These are phyloP conservation scores for Nemapogon koenigi DNA, from an alignment of 2,888 invertebrate species.

Conservation along the genomic window DNA sequence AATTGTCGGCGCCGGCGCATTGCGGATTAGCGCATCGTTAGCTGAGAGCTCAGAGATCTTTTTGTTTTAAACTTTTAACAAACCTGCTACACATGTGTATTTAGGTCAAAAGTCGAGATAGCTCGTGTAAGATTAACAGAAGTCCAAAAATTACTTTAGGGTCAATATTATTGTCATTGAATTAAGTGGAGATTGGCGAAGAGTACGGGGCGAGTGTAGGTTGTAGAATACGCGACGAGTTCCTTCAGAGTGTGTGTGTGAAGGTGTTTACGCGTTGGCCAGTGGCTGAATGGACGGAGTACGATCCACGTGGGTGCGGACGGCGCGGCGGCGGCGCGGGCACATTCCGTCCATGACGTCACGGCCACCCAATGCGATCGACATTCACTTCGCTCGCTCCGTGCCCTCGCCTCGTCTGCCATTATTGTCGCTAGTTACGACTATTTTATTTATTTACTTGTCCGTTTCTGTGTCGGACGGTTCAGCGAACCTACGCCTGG, in stretches of 20 bases:
- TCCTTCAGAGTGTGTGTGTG: too few species aligned
- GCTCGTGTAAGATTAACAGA: too few species aligned
- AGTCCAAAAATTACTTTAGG: too few species aligned
- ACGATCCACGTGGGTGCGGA: constrained; percentile 41
- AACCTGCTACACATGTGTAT: too few species aligned
- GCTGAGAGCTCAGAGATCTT: too few species aligned
- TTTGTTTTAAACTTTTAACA: too few species aligned
- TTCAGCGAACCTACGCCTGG: constrained; percentile 26
- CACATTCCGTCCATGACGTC: constrained; percentile 63
- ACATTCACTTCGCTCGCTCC: constrained; percentile 45
- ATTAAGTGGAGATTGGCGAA: too few species aligned
- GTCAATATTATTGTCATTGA: too few species aligned
- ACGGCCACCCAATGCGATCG: constrained; percentile 60
- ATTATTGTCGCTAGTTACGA: constrained; percentile 39
- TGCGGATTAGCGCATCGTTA: constrained; percentile 43
- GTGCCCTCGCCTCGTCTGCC: constrained; percentile 27
- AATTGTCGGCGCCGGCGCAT: constrained; percentile 38
- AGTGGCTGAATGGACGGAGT: constrained; percentile 18
- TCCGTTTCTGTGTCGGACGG: constrained; percentile 25
- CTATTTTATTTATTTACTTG: constrained; percentile 32
- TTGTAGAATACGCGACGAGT: too few species aligned
- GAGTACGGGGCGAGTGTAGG: too few species aligned
- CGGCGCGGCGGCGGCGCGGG: constrained; percentile 27
- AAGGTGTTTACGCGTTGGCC: constrained; percentile 1
- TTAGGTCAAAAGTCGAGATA: too few species aligned